Percentiles rank a stretch among this genome's conserved stretches.
These are phyloP conservation scores for Ascidia mentula DNA, from an alignment of 23 tunicate species.

Conservation along the genomic window DNA sequence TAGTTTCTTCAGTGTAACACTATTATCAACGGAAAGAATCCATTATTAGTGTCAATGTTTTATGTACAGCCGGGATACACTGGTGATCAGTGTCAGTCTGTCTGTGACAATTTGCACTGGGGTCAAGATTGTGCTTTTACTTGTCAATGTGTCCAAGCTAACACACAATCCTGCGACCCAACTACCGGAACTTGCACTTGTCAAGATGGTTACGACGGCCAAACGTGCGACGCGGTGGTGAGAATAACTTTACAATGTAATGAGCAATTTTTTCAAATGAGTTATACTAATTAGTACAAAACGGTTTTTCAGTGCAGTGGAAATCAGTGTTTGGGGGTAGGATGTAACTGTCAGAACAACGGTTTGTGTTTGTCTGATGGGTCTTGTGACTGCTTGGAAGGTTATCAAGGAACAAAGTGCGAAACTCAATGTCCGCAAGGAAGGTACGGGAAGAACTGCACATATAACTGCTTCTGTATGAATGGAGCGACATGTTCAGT, in stretches of 20 bases:
- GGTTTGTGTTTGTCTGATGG: constrained; percentile 34
- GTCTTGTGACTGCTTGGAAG: constrained; percentile 41
- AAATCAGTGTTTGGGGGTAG: constrained; percentile 10
- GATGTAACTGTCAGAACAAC: constrained; percentile 31
- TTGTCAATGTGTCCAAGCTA: constrained; percentile 20
- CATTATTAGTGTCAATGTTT: no score
- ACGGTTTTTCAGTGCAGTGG: constrained; percentile 13
- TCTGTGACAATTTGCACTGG: constrained; percentile 36
- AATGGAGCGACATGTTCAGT: constrained; percentile 29
- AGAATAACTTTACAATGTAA: not conserved
- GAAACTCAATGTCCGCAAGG: constrained; percentile 37
- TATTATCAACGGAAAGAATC: no score
- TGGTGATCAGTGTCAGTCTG: constrained; percentile 13
- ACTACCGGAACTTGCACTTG: constrained; percentile 26
- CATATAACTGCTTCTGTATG: constrained; percentile 26
- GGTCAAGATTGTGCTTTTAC: constrained; percentile 36
- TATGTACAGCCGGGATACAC: constrained; percentile 19
- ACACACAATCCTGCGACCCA: constrained; percentile 24
- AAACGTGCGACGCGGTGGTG: constrained; percentile 21
- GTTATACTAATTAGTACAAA: no score
- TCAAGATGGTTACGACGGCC: constrained; percentile 20
- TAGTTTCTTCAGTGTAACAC: no score
- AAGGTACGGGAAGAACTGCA: constrained; percentile 36
- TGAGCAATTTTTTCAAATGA: no score
- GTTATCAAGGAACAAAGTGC: constrained; percentile 36